These are phyloP conservation scores for Phenganax subtilis DNA, from an alignment of 92 coral and sea anemone genomes.

Conservation along the genomic window DNA sequence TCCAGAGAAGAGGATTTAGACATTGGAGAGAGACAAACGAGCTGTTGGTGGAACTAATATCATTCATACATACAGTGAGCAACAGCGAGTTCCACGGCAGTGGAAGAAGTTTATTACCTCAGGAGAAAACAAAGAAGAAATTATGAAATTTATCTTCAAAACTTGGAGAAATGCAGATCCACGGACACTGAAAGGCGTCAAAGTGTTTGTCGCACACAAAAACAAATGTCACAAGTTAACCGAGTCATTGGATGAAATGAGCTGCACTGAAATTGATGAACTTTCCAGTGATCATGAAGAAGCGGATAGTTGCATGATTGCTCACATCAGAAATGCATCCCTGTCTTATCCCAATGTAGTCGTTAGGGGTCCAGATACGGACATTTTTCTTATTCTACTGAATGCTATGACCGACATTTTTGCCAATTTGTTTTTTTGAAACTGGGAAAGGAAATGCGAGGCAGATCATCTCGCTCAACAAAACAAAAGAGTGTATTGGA, in stretches of 20 bases:
- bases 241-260: conserved; percentile 1
- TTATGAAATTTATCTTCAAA: background rate
- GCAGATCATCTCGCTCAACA: background rate
- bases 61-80: background rate
- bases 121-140: background rate
- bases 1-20: background rate
- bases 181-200: background rate
- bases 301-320: background rate
- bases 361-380: background rate
- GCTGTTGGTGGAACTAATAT: background rate
- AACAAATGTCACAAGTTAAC: conserved; percentile 29
- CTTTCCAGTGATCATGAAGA: background rate
- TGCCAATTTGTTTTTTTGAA: background rate
- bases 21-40: background rate
- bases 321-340: background rate
- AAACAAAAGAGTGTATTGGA: background rate
- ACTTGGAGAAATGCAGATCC: background rate
- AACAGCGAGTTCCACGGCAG: background rate
- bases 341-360: background rate
- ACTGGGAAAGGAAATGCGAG: background rate
- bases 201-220: background rate
- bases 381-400: background rate
- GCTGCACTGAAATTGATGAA: background rate
- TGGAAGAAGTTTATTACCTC: background rate
- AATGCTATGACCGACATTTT: background rate